Base-by-base conservation (phyloP, 2,113 vertebrate species). In the Sinosuthora webbiana region DNA sequence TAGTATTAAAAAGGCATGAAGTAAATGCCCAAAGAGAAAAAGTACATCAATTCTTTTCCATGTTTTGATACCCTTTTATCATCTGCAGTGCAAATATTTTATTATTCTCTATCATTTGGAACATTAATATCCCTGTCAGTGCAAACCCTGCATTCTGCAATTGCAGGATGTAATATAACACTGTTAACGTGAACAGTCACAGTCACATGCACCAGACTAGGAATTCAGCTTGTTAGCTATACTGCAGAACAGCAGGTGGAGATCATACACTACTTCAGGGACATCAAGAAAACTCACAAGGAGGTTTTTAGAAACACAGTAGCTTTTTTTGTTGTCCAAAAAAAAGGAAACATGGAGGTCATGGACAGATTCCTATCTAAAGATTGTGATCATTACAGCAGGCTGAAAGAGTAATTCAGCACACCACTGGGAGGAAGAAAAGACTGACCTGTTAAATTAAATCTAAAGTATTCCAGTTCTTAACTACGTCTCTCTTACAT, bases 171-270 rank as follows among this genome's bases (percentile, higher is more conserved):
- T 5, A 87, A 75, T 30, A 42, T 0, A 79, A 42, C 22, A 47
- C 25, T 22, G 37, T 17, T 73, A 60, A 50, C 0, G 1, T 17
- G 31, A 94, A n/a, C 56, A 96, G 30, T 44, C 60, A 35, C 25
- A 67, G 42, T 21, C 37, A 62, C 10, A 47, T 11, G 53, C 23
- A 65, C 20, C 60, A 49, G 23, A 59, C n/a, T 30, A 68, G 16
- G 11, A 79, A 87, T 53, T 70, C 42, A 91, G 68, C 44, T 6
- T 92, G 90, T 45, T 81, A 77, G 37, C 10, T 70, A 52, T 49
- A 63, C 3, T 60, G 35, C 52, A 83, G 69, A 96, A 94, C 94
- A 96, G 90, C 75, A 97, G 96, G 78, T 92, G 81, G 94, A 92
- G 94, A 89, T 91, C 71, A 67, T 8, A 78, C 86, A 52, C 83